Conservation (phyloP, 2,113 vertebrate genomes). For the Oxygymnocypris stewartii region DNA sequence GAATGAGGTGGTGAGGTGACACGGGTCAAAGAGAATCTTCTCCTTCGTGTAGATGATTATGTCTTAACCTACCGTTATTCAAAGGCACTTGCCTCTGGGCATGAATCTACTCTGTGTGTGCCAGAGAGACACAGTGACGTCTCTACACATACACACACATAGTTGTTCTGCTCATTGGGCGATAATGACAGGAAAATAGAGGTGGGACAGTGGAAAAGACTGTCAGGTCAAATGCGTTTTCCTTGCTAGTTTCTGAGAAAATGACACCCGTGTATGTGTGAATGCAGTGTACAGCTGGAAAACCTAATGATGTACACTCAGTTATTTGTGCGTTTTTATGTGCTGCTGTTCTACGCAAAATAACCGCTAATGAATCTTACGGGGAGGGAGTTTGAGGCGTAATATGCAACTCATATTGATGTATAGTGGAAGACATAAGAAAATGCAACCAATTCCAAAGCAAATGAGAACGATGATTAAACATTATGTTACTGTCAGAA, state of each 20-base stretch:
- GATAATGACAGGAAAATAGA: conserved; percentile 50
- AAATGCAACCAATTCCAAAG: background rate
- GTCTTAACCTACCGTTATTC: conserved; percentile 76
- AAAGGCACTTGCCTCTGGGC: conserved; percentile 70
- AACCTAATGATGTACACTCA: conserved; percentile 16
- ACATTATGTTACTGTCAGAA: conserved; percentile 13
- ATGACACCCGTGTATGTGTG: background rate
- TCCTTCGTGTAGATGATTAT: conserved; percentile 75
- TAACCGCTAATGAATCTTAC: conserved; percentile 23
- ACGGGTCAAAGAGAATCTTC: conserved; percentile 78
- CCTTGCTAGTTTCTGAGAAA: conserved; percentile 30
- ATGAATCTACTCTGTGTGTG: conserved; percentile 66
- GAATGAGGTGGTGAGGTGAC: conserved; percentile 70
- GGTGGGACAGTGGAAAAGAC: conserved; percentile 38
- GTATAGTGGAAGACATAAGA: conserved; percentile 12
- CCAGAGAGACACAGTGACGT: conserved; percentile 57
- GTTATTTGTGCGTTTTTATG: conserved; percentile 12
- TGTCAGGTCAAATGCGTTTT: conserved; percentile 51
- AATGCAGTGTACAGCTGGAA: background rate
- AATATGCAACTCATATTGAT: conserved; percentile 22
- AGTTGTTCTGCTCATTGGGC: conserved; percentile 37
- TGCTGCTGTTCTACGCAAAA: background rate
- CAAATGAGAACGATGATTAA: conserved; percentile 12
- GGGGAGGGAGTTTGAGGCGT: background rate
- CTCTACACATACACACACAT: conserved; percentile 41